Base-by-base conservation (phyloP, 2,113 vertebrate genomes). In the Carettochelys insculpta region DNA sequence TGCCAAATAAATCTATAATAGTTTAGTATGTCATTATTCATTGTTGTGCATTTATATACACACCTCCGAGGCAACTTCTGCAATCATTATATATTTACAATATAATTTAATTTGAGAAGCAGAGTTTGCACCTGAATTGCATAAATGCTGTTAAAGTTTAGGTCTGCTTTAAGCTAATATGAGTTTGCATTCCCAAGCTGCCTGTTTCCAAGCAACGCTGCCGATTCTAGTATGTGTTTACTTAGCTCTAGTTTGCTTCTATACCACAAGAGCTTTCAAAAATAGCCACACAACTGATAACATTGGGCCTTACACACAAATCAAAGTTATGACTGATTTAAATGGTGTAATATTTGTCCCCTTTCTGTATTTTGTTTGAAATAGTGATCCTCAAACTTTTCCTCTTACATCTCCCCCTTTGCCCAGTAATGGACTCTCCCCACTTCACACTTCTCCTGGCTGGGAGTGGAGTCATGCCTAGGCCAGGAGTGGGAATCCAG, bases 201-300 rank as follows among this genome's bases (percentile, higher is more conserved):
- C 91, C 92, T 96, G 97, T 98, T 97, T 97, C 97, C 87, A 97
- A 96, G 97, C 97, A 98, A 98, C 93, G 47, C 93, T 94, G 95
- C 94, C 94, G 92, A 96, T 91, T 43, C 51, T 88, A 29, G 43
- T 86, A 75, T 38, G 25, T 89, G 88, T 96, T 94, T 94, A 92
- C 94, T 95, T 96, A 94, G 95, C 92, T 94, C 89, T 54, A 90
- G 87, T 91, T 93, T 83, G 82, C 88, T 91, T 89, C 93, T 93
- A 52, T 88, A 94, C 73, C 88, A 90, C 65, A 90, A 87, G 86
- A 75, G 85, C 89, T 95, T 90, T 85, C 82, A 90, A 94, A 95
- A 92, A 95, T 86, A 95, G 83, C 89, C 85, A 79, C 17, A 65
- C 54, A 93, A 80, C 48, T 73, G 96, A 97, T 97, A 52, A 9